phyloP scores from a whole-genome alignment of 2,888 invertebrate genomes.

The Eristalinus aeneus region DNA sequence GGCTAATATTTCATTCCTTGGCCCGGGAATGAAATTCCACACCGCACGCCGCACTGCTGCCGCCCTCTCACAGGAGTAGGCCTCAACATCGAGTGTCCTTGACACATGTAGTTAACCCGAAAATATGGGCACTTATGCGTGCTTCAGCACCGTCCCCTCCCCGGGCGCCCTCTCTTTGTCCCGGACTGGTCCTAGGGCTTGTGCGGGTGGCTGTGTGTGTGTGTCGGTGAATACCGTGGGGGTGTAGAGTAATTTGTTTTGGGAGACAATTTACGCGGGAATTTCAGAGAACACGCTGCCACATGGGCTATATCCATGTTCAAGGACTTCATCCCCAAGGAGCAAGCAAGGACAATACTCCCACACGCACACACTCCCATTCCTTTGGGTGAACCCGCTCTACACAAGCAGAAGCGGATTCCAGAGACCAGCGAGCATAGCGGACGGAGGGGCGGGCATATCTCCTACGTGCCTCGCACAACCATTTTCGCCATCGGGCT shows the following conservation, averaged over 20 bases:
- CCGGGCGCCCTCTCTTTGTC: background rate
- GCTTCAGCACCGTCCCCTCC: background rate
- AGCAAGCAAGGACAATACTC: slow-evolving; percentile 51
- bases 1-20: slow-evolving; percentile 54
- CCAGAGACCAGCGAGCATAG: no score
- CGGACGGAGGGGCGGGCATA: background rate
- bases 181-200: background rate
- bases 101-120: slow-evolving; percentile 70
- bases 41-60: slow-evolving; percentile 7
- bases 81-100: slow-evolving; percentile 44
- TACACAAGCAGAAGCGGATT: background rate
- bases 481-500: slow-evolving; percentile 55
- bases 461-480: slow-evolving; percentile 50
- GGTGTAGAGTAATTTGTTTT: slow-evolving; percentile 38
- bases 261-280: slow-evolving; percentile 66
- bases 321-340: slow-evolving; percentile 49
- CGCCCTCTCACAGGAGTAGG: background rate
- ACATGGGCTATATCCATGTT: slow-evolving; percentile 6
- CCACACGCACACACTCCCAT: background rate
- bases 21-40: slow-evolving; percentile 53
- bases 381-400: background rate
- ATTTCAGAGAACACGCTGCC: slow-evolving; percentile 32
- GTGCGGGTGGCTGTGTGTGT: background rate
- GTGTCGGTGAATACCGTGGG: slow-evolving; percentile 8
- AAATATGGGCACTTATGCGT: slow-evolving; percentile 66